Conservation (phyloP, 2,888 invertebrate genomes). For the Malthinus flaveolus region DNA sequence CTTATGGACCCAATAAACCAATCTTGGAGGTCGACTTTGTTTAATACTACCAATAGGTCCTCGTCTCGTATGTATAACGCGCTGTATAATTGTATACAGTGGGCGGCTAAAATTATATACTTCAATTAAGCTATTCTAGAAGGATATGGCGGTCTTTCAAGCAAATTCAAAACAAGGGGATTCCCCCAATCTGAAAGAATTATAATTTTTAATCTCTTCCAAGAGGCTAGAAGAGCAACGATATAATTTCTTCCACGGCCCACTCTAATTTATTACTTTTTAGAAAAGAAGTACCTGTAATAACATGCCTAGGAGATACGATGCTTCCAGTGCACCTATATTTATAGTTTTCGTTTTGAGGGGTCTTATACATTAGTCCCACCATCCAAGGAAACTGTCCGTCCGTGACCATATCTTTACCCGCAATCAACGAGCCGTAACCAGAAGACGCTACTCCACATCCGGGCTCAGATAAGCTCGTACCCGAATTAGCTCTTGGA, state of each 20-base stretch:
- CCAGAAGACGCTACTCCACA: constrained; percentile 6
- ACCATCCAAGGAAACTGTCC: constrained; percentile 25
- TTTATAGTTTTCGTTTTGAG: background rate
- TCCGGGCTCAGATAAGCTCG: background rate
- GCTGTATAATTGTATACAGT: constrained; percentile 44
- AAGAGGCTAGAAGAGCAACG: no score
- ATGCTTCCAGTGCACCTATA: constrained; percentile 22
- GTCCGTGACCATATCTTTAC: constrained; percentile 6
- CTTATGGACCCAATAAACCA: constrained; percentile 36
- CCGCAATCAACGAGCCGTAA: constrained; percentile 3
- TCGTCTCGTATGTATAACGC: constrained; percentile 37
- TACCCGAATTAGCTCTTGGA: no score
- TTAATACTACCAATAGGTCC: constrained; percentile 44
- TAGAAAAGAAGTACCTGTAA: constrained; percentile 11
- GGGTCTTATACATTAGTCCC: constrained; percentile 14
- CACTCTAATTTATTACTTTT: no score
- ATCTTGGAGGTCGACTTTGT: constrained; percentile 39
- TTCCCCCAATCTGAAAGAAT: no score
- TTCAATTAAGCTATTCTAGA: no score
- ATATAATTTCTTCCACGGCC: no score
- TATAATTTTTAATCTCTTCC: no score
- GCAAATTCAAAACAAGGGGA: no score
- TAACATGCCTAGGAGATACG: constrained; percentile 15
- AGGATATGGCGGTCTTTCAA: no score
- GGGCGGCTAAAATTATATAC: constrained; percentile 48